A percentile compares a stretch with the other conserved stretches of the same genome.
Conservation (phyloP, 2,797 vertebrate species). For the Dallia pectoralis region DNA sequence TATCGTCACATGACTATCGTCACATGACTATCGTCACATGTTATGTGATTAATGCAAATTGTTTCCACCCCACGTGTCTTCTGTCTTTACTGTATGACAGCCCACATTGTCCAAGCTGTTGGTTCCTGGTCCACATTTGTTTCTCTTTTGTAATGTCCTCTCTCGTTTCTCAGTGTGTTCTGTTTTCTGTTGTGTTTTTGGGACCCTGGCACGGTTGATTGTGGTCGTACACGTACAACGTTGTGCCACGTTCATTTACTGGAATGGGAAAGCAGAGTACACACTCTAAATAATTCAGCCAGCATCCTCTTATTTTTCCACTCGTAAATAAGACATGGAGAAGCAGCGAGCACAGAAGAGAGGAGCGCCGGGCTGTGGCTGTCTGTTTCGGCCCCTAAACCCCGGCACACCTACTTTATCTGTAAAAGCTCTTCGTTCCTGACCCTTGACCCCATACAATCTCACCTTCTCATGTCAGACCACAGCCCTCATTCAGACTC, state of each 20-base stretch:
- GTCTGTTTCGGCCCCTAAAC: background rate
- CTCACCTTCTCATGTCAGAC: background rate
- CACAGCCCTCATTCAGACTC: background rate
- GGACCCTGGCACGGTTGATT: background rate
- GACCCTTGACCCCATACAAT: background rate
- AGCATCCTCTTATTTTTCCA: conserved; percentile 24
- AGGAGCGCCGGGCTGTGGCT: background rate
- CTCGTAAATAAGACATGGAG: conserved; percentile 35
- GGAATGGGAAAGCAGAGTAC: conserved; percentile 4
- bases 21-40: too few relatives aligned
- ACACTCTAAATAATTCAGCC: conserved; percentile 39
- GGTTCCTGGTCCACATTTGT: too few relatives aligned
- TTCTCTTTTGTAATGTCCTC: background rate
- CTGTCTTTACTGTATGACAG: too few relatives aligned
- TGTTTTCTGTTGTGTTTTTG: background rate
- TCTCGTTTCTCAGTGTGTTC: background rate
- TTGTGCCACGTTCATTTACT: background rate
- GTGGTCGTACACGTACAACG: background rate
- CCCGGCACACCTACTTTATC: conserved; percentile 3
- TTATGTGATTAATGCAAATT: too few relatives aligned
- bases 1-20: too few relatives aligned
- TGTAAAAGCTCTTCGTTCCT: conserved; percentile 8
- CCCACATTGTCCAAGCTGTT: background rate
- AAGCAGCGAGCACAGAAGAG: background rate
- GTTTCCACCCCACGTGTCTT: too few relatives aligned